Base-by-base conservation (phyloP, 2,797 vertebrate genomes). In the Crax fasciolata region DNA sequence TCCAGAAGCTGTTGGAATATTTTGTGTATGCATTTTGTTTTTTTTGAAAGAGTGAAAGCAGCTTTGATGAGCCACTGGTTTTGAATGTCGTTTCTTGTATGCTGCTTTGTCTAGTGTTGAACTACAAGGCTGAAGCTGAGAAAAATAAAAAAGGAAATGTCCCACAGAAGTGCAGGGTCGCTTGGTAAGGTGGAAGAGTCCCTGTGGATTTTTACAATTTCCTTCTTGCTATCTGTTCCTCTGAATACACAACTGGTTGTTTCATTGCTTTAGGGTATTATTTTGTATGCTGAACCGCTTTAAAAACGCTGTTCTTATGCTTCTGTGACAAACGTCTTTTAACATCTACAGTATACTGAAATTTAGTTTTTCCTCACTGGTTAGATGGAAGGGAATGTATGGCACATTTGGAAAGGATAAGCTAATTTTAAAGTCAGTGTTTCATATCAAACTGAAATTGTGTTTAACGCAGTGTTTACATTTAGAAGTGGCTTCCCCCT, bases 31-130 rank as follows among this genome's bases (percentile, higher is more conserved):
- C 83, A 11, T 68, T 86, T 81, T 73, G 51, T 7, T 94, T 89
- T 84, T 7, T 94, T 89, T 84, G 39, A 74, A 88, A 52, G 11
- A 91, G 61, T 88, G 89, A 95, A 93, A 52, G 6, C 71, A 67
- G 0, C 70, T 93, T 86, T 94, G 52, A 68, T 51, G n/a, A 94
- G 39, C 49, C 49, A 11, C 21, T 32, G 27, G 38, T 63, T 91
- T 82, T 78, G 41, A 76, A 21, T 90, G 41, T 17, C 7, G 20
- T 96, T 93, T 87, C 43, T 86, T 91, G 4, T 73, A 2, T 57
- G 39, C 18, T 81, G 76, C 48, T 91, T 84, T 96, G 55, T 57
- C 57, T 88, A 52, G 52, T 63, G 23, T 57, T 35, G 32, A 78
- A 76, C 73, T 88, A 0, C 44, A 35, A 73, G 58, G 25, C 43